These are phyloP conservation scores for Catamblyrhynchus diadema DNA, from an alignment of 2,797 vertebrate species.

Conservation along the genomic window DNA sequence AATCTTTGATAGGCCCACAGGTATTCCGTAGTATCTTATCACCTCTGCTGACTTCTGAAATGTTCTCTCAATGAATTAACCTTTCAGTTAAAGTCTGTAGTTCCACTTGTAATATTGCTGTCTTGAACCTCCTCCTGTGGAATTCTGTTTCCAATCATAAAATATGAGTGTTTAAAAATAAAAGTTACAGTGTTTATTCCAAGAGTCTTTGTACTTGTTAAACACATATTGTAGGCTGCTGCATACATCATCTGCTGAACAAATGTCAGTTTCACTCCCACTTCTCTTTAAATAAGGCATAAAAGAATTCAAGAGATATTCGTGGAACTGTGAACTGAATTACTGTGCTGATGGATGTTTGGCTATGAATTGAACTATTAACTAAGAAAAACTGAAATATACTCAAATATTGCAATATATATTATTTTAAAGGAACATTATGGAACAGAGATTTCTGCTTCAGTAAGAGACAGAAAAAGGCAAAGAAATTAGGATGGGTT, in stretches of 20 bases:
- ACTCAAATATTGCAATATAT: neutral
- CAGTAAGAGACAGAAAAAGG: neutral
- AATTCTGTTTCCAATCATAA: neutral
- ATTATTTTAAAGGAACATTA: neutral
- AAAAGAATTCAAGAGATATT: neutral
- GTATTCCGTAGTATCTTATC: neutral
- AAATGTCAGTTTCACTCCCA: conserved; percentile 2
- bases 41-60: neutral
- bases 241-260: neutral
- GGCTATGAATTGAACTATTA: neutral
- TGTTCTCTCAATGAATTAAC: neutral
- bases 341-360: neutral
- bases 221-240: neutral
- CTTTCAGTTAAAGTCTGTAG: neutral
- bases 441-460: neutral
- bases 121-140: neutral
- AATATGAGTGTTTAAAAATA: conserved; percentile 1
- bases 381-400: neutral
- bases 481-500: neutral
- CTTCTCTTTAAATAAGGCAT: neutral
- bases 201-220: conserved; percentile 2
- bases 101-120: neutral
- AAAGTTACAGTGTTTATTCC: neutral
- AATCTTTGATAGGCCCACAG: neutral
- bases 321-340: neutral